Evolutionary conservation across 2,888 invertebrate genomes (phyloP), one percentile per base, ranked within the genome.

Genomic region (Proisotoma minuta): DNA sequence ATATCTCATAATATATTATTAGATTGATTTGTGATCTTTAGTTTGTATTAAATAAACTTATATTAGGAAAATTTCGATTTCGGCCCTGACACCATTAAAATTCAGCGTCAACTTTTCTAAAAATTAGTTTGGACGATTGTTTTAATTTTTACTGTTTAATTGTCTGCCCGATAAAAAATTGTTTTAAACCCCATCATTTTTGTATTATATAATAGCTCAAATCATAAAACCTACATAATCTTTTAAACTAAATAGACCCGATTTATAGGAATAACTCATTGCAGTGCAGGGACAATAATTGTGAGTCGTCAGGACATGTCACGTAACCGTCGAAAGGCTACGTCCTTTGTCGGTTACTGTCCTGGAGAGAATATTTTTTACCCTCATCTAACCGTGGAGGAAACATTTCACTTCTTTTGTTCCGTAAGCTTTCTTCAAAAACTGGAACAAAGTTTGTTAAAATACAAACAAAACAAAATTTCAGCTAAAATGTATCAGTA

Each of bases 361-460:
- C 62, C 63, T 1, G 28, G 57, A 2, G 57, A 54, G 3, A 60
- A 62, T 26, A 24, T 56, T 2, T 51, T 67, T 0, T 64, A 62
- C 51, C 67, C 62, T 1, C 52, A 64, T 34, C 47, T 67, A 8
- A 67, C 63, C 3, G 67, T 67, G 2, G 63, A 63, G 20, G 67
- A 67, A 59, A 67, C 67, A 2, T 27, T 67, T n/a, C 52, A 48
- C 12, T 59, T 66, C 27, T 66, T 58, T 27, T 56, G 61, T 12
- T 43, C 54, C 4, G 63, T 63, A 2, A 47, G 56, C 18, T 10
- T 34, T 34, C 34, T 34, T 34, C 34, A 34, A 34, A 34, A 15
- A 26, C n/a, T 39, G 8, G 24, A 15, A 15, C 18, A 26, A 28
- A 39, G 27, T 28, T 18, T 26, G 47, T 23, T 20, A 47, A 28